Percentiles rank a stretch among this genome's conserved stretches.
These are phyloP conservation scores for Axis porcinus DNA, from an alignment of 2,113 vertebrate species.

Conservation along the genomic window DNA sequence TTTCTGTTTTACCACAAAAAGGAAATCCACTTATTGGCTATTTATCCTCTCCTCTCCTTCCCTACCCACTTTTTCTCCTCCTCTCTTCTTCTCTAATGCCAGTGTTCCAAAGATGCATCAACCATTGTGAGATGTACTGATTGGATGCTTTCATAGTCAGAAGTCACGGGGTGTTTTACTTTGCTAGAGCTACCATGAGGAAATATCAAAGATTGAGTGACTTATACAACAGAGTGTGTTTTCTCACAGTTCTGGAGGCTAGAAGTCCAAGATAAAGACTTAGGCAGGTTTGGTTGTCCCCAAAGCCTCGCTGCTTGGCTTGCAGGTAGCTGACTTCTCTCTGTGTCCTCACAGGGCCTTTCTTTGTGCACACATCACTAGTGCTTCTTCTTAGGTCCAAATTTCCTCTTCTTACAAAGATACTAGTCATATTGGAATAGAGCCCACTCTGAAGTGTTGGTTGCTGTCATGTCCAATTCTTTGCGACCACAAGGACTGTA, in stretches of 20 bases:
- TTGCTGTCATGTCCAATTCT: not conserved
- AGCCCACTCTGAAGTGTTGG: not conserved
- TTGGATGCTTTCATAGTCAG: not conserved
- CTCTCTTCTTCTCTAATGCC: not conserved
- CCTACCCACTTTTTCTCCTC: not conserved
- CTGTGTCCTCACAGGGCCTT: not conserved
- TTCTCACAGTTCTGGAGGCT: not conserved
- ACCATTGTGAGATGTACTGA: not conserved
- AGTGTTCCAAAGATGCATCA: not conserved
- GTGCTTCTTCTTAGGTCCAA: not conserved
- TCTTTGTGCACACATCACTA: not conserved
- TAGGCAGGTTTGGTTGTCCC: not conserved
- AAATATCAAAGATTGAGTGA: not conserved
- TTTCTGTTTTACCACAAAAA: not conserved
- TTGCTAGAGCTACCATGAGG: not conserved
- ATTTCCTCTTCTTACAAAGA: not conserved
- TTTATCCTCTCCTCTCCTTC: not conserved
- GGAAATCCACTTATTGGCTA: not conserved
- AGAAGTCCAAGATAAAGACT: not conserved
- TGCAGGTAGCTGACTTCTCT: rapidly evolving
- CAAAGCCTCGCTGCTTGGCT: not conserved
- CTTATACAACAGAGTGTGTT: not conserved
- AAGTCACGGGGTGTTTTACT: not conserved
- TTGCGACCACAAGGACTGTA: not conserved
- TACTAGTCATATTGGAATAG: not conserved